Evolutionary conservation across 2,888 invertebrate species (phyloP).

Genomic region (Dexiosoma caninum): DNA sequence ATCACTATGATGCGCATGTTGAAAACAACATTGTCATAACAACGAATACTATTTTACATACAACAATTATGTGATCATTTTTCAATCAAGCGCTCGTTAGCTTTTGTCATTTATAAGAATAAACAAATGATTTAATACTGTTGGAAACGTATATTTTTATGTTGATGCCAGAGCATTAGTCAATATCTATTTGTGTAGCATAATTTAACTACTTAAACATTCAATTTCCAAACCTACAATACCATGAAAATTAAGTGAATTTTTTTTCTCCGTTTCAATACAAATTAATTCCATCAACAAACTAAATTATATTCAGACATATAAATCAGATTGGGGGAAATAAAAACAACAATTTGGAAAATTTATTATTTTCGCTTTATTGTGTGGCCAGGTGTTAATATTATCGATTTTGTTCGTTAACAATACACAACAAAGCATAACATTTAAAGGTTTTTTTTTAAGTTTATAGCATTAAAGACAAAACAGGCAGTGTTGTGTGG

Average conservation of each 20-base stretch:
- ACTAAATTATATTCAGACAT: no score
- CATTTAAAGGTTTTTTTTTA: no score
- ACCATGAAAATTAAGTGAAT: background rate
- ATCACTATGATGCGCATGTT: background rate
- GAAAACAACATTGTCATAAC: background rate
- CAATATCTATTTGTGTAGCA: background rate
- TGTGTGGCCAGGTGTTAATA: slow-evolving; percentile 48
- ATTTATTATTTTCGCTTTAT: slow-evolving; percentile 16
- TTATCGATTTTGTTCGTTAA: slow-evolving; percentile 1
- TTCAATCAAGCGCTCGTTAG: slow-evolving; percentile 37
- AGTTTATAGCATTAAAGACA: no score
- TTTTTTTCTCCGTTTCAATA: background rate
- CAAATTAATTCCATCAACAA: slow-evolving; percentile 46
- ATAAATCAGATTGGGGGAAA: slow-evolving; percentile 30
- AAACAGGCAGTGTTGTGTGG: no score
- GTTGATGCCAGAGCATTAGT: background rate
- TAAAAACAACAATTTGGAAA: background rate
- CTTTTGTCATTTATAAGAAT: background rate
- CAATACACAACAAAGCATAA: background rate
- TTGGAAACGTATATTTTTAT: background rate
- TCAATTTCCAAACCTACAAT: slow-evolving; percentile 47
- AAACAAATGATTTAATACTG: slow-evolving; percentile 8
- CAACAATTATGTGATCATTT: background rate
- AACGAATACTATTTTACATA: no score
- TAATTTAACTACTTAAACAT: slow-evolving; percentile 57